These are phyloP conservation scores for Microhierax caerulescens DNA, from an alignment of 2,797 vertebrate genomes.

Conservation along the genomic window DNA sequence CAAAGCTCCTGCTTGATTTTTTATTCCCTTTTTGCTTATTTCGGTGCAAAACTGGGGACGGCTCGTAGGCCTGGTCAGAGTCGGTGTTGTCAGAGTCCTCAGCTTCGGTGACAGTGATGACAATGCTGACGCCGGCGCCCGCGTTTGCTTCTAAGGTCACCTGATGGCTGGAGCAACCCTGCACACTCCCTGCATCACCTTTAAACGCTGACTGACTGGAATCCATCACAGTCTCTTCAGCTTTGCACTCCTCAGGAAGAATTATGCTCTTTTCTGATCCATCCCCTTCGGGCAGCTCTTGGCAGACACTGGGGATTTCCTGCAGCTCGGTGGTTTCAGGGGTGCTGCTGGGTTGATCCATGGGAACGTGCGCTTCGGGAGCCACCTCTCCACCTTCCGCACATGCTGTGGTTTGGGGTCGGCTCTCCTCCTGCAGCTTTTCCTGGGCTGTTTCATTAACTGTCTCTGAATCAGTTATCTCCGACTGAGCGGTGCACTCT, in stretches of 20 bases:
- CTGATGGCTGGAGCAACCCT: conserved; percentile 6
- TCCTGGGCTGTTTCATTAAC: conserved; percentile 16
- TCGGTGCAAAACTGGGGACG: conserved; percentile 59
- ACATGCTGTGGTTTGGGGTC: background rate
- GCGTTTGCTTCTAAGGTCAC: conserved; percentile 30
- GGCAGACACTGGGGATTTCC: background rate
- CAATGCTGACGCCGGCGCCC: conserved; percentile 57
- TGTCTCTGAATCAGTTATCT: conserved; percentile 20
- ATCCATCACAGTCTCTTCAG: background rate
- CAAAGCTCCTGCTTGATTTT: background rate
- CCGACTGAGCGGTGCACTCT: background rate
- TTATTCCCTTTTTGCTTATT: conserved; percentile 70
- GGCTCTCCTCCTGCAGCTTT: conserved; percentile 18
- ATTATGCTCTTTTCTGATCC: background rate
- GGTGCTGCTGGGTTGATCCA: background rate
- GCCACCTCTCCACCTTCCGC: rapidly evolving
- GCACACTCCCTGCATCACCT: background rate
- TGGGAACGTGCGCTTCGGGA: rapidly evolving
- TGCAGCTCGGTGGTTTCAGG: background rate
- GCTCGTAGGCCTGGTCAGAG: conserved; percentile 70
- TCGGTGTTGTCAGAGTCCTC: conserved; percentile 73
- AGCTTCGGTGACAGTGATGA: conserved; percentile 77
- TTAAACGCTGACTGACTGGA: background rate
- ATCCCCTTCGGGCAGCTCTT: background rate
- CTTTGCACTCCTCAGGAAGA: background rate